Conservation (phyloP, 2,797 vertebrate genomes). For the Rhinella marina region DNA sequence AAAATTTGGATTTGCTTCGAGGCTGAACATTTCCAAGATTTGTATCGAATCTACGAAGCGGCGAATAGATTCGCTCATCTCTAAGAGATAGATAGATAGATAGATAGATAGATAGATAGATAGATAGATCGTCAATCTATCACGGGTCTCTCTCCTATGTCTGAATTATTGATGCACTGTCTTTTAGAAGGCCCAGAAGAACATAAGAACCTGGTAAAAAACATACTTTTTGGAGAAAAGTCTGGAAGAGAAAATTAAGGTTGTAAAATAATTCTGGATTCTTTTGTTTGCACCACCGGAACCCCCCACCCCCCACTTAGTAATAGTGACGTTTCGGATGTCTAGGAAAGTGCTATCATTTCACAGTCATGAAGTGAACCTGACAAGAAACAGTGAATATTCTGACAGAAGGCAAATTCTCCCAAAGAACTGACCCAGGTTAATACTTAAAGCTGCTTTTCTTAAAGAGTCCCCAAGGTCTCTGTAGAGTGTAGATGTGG, state of each 20-base stretch:
- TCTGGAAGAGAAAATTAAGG: background rate
- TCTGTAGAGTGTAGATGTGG: conserved; percentile 22
- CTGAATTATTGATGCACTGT: background rate
- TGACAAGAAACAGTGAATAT: conserved; percentile 55
- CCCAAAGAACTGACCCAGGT: conserved; percentile 55
- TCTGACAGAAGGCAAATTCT: conserved; percentile 56
- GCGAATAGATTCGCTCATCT: too few species aligned
- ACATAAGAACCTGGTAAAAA: background rate
- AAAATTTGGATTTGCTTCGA: too few species aligned
- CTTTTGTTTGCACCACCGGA: background rate
- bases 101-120: too few species aligned
- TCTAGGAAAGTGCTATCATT: conserved; percentile 17
- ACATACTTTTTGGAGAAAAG: background rate
- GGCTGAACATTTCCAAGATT: too few species aligned
- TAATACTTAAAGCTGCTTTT: conserved; percentile 61
- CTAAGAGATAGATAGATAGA: too few species aligned
- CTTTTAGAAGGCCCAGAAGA: background rate
- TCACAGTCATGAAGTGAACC: conserved; percentile 58
- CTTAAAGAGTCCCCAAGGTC: conserved; percentile 50
- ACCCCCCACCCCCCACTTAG: background rate
- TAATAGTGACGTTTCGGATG: conserved; percentile 8
- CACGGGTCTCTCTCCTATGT: background rate
- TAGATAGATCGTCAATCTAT: too few species aligned
- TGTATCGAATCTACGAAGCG: too few species aligned
- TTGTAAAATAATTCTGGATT: background rate